Percentiles rank a stretch among this genome's conserved stretches.
phyloP scores from a whole-genome alignment of 2,113 vertebrate species.

The Dasyprocta punctata region DNA sequence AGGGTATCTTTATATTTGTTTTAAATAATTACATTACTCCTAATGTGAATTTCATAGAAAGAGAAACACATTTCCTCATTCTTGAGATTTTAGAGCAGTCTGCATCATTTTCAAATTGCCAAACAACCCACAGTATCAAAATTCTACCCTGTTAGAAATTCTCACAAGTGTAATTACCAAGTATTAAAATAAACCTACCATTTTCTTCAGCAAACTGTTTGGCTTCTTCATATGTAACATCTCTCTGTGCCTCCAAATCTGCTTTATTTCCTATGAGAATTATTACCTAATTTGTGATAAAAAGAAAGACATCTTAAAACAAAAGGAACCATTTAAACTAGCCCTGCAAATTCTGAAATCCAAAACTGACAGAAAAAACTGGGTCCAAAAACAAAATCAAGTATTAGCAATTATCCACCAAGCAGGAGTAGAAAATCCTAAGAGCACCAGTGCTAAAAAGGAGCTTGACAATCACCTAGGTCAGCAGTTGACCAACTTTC shows the following conservation, averaged over 20 bases:
- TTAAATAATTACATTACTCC: background rate
- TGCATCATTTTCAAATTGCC: background rate
- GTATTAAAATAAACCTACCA: constrained; percentile 86
- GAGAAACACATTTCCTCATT: constrained; percentile 32
- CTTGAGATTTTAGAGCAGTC: background rate
- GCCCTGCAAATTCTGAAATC: constrained; percentile 48
- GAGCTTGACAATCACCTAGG: background rate
- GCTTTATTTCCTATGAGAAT: constrained; percentile 99
- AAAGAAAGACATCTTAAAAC: constrained; percentile 76
- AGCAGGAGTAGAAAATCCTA: background rate
- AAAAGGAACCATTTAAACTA: constrained; percentile 50
- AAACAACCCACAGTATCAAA: constrained; percentile 56
- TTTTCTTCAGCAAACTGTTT: constrained; percentile 99
- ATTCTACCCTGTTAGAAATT: constrained; percentile 34
- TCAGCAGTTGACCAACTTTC: background rate
- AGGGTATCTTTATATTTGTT: background rate
- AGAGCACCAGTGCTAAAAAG: background rate
- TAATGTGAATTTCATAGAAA: background rate
- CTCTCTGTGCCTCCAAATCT: constrained; percentile 97
- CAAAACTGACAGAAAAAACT: background rate
- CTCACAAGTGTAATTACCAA: background rate
- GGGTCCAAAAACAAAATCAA: constrained; percentile 5
- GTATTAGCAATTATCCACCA: background rate
- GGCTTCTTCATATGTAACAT: constrained; percentile 99
- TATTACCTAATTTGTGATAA: constrained; percentile 91